Evolutionary conservation across 2,113 vertebrate genomes (phyloP).

Genomic region (Sinosuthora webbiana): DNA sequence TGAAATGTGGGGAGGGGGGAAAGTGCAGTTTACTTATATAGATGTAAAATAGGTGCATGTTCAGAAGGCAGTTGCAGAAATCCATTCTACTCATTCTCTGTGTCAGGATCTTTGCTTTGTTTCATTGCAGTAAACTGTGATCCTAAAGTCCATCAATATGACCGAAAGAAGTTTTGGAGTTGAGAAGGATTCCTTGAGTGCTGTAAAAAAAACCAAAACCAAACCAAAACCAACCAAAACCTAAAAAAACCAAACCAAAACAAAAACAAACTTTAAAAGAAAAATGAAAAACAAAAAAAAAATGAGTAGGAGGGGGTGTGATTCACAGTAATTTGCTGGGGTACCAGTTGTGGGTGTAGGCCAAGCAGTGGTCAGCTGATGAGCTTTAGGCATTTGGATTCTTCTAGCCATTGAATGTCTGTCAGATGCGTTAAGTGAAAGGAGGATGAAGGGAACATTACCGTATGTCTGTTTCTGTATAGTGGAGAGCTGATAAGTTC

Average conservation of each 20-base stretch:
- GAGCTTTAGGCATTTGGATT: slow-evolving; percentile 85
- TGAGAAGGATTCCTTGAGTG: slow-evolving; percentile 81
- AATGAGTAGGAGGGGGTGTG: slow-evolving; percentile 73
- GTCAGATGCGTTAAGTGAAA: slow-evolving; percentile 76
- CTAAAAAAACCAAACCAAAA: not conserved
- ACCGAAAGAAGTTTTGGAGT: slow-evolving; percentile 85
- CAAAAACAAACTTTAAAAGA: not conserved
- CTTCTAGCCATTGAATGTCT: slow-evolving; percentile 81
- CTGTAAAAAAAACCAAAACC: slow-evolving; percentile 66
- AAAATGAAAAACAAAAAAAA: not conserved
- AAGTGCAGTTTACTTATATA: slow-evolving; percentile 1
- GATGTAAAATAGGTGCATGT: slow-evolving; percentile 80
- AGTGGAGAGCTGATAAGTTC: slow-evolving; percentile 70
- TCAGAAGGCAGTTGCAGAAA: slow-evolving; percentile 80
- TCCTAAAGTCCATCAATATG: slow-evolving; percentile 94
- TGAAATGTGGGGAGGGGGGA: slow-evolving; percentile 34
- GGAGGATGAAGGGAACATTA: slow-evolving; percentile 70
- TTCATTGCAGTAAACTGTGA: slow-evolving; percentile 95
- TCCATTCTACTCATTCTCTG: slow-evolving; percentile 88
- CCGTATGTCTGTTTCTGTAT: slow-evolving; percentile 79
- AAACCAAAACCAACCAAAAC: slow-evolving; percentile 1
- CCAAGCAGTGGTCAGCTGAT: slow-evolving; percentile 80
- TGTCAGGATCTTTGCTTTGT: slow-evolving; percentile 95
- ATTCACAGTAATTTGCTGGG: slow-evolving; percentile 70
- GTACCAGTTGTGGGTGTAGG: slow-evolving; percentile 60